Base-by-base conservation (phyloP, 2,113 vertebrate species). In the Athene cunicularia region DNA sequence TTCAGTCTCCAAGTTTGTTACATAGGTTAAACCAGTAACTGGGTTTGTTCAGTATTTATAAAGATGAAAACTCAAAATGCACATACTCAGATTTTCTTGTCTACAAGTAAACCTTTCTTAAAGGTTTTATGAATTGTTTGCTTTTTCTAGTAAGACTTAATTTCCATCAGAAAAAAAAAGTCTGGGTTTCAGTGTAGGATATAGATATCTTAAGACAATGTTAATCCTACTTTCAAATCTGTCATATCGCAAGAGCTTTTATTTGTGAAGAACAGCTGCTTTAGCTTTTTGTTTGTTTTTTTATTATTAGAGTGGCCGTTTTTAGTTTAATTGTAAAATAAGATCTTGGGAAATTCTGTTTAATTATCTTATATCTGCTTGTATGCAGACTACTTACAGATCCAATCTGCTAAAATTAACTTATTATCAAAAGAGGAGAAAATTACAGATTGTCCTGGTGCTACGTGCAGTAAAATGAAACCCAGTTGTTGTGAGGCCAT, bases 361-460 rank as follows among this genome's bases (percentile, higher is more conserved):
- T 68, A 76, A 59, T 79, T 76, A 47, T 72, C 52, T 63, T 76
- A 9, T 35, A 77, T 74, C 27, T 77, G 10, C 22, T 86, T 87
- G 20, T 79, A 15, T 83, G 79, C 30, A 72, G 37, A 50, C 26
- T 24, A 58, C 39, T 58, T 76, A 53, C 16, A 70, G 50, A 84
- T 88, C 73, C 75, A 56, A 63, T 83, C 72, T 79, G 64, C 88
- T 97, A 84, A 93, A 95, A 90, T 81, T 77, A 83, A 59, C 79
- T 87, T 35, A 5, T 93, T 96, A 91, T 90, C 79, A 56, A 75
- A 94, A 66, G 7, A 86, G 24, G n/a, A 84, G 52, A 95, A 87
- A 93, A 92, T 80, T 70, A 96, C 93, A 92, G 76, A 90, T 86
- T 80, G 73, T 95, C 55, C 88, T 71, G 41, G 33, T 66, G 41